Evolutionary conservation across 2,113 vertebrate genomes (phyloP), one percentile per base, ranked within the genome.

Genomic region (Ophiodon elongatus): DNA sequence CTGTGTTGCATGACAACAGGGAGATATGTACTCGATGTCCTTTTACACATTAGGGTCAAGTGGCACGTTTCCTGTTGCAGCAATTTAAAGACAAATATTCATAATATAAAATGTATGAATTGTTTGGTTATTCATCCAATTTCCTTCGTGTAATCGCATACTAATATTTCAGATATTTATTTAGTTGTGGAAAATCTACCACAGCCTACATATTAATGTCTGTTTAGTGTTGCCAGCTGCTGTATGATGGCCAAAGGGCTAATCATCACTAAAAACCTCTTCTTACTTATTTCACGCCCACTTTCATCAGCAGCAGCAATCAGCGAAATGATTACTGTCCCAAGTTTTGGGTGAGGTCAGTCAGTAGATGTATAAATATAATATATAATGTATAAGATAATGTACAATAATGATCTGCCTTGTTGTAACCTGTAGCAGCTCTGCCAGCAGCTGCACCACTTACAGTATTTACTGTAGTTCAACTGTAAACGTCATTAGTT

Each of bases 1-100:
- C 65, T 81, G 71, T 73, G 80, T 84, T 62, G 85, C 72, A 13
- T 83, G 68, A 89, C 86, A 87, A 88, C 92, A 74, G 13, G 52
- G 50, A 66, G 25, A 81, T 31, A 1, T 73, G 68, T 54, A 79
- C 75, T 19, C 25, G 2, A 4, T 79, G 85, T 81, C 31, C 68
- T 88, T 79, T 45, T 74, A 27, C 43, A 29, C 1, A 47, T 59
- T 76, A 66, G 37, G 72, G 19, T 50, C 62, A 77, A 33, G 80
- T 8, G 47, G 17, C 52, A 60, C 9, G 29, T 54, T 68, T 77
- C 3, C 9, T 37, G 8, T 4, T n/a, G 31, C 43, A 56, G 5
- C 73, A 29, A 45, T 47, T 39, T 52, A n/a, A 78, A 62, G 57
- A 43, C 69, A 15, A 33, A 13, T 27, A 56, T 54, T 21, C 10